Conservation (phyloP, 2,797 vertebrate species). For the Acanthis flammea region DNA sequence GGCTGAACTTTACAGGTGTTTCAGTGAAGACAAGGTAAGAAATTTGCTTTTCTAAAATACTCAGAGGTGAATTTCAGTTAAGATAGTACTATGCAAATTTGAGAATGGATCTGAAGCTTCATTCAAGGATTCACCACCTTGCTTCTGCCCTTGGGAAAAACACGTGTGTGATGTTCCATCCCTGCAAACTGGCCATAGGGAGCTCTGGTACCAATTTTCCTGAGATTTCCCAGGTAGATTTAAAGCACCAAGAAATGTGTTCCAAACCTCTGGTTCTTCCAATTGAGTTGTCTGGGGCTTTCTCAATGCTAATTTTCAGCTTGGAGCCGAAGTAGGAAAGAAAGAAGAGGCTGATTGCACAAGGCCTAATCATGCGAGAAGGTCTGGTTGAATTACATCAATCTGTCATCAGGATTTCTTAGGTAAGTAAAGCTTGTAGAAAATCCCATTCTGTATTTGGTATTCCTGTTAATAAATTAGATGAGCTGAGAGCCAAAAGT, state of each 20-base stretch:
- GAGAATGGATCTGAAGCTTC: neutral
- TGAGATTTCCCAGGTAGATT: neutral
- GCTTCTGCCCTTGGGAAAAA: neutral
- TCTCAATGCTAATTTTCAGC: constrained; percentile 9
- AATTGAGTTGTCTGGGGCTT: neutral
- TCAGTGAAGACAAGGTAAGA: neutral
- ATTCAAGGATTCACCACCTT: neutral
- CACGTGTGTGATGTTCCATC: fast-evolving
- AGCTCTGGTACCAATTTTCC: neutral
- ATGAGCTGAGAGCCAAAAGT: neutral
- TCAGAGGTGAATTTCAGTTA: neutral
- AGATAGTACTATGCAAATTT: neutral
- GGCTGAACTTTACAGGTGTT: neutral
- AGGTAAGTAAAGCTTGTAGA: neutral
- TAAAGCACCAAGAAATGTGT: neutral
- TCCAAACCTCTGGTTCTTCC: neutral
- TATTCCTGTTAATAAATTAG: neutral
- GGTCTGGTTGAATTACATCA: constrained; percentile 1
- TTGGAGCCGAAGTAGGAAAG: neutral
- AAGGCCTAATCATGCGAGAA: neutral
- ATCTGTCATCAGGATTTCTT: neutral
- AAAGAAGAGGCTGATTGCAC: neutral
- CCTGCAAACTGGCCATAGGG: neutral
- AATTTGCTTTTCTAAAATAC: neutral
- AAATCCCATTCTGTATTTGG: neutral